Percentiles rank a stretch among this genome's conserved stretches.
These are phyloP conservation scores for Calliopsis andreniformis DNA, from an alignment of 1,140 invertebrate species.

Conservation along the genomic window DNA sequence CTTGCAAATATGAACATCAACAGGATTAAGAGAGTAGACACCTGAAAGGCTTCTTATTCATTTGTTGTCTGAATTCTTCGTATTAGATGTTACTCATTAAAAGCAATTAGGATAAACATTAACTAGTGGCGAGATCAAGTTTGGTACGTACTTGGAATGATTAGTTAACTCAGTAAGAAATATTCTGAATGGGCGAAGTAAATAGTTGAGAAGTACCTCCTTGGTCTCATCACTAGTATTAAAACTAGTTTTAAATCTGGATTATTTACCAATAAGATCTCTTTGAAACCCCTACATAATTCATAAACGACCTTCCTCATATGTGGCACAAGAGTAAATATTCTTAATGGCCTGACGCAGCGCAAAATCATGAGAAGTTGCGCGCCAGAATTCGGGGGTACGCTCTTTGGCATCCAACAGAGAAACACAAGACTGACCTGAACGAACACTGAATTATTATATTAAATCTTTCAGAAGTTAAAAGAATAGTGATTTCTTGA, in stretches of 20 bases:
- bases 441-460: conserved; percentile 43
- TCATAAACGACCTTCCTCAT: conserved; percentile 99
- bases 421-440: conserved; percentile 96
- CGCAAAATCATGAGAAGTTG: conserved; percentile 98
- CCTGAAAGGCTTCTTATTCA: conserved; percentile 94
- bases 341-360: conserved; percentile 96
- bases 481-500: neutral
- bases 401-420: conserved; percentile 96
- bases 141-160: too few relatives aligned
- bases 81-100: neutral
- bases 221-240: neutral
- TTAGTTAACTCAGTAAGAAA: too few relatives aligned
- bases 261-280: conserved; percentile 93
- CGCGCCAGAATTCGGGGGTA: conserved; percentile 94
- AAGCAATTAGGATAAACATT: neutral
- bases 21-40: conserved; percentile 98
- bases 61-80: conserved; percentile 47
- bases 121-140: too few relatives aligned
- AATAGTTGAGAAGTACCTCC: too few relatives aligned
- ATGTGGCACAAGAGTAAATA: conserved; percentile 99
- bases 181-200: too few relatives aligned
- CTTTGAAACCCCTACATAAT: conserved; percentile 99
- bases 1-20: conserved; percentile 99
- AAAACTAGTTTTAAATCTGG: neutral
- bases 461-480: neutral